A percentile compares a stretch with the other conserved stretches of the same genome.
These are phyloP conservation scores for Coracopsis vasa DNA, from an alignment of 2,113 vertebrate genomes.

Conservation along the genomic window DNA sequence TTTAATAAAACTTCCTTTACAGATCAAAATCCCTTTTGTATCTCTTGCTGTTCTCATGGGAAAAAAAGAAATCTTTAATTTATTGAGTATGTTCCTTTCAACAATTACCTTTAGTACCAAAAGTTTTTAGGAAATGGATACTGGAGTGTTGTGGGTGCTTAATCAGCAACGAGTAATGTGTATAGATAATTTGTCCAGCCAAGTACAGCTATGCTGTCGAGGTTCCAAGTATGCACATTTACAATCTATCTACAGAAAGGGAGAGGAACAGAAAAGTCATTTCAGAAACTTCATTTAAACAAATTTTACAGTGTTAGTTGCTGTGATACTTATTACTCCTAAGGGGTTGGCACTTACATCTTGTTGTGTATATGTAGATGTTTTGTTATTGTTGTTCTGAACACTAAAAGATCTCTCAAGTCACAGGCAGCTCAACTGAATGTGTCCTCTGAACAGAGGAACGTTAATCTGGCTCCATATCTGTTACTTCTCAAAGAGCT, in stretches of 20 bases:
- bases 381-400: not conserved
- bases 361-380: not conserved
- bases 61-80: not conserved
- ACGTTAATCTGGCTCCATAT: not conserved
- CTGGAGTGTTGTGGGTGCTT: not conserved
- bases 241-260: not conserved
- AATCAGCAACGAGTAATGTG: not conserved
- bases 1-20: not conserved
- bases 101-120: not conserved
- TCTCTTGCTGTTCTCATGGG: rapidly evolving
- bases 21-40: not conserved
- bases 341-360: not conserved
- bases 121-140: not conserved
- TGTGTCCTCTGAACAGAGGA: not conserved
- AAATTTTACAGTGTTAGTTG: not conserved
- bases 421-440: not conserved
- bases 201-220: not conserved
- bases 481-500: not conserved
- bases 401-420: not conserved
- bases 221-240: not conserved
- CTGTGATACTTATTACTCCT: not conserved
- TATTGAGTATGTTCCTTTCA: not conserved
- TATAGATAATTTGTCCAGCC: not conserved
- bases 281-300: not conserved
- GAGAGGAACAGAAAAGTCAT: not conserved